phyloP scores from a whole-genome alignment of 1,140 invertebrate species.

The Trachelipus rathkii region DNA sequence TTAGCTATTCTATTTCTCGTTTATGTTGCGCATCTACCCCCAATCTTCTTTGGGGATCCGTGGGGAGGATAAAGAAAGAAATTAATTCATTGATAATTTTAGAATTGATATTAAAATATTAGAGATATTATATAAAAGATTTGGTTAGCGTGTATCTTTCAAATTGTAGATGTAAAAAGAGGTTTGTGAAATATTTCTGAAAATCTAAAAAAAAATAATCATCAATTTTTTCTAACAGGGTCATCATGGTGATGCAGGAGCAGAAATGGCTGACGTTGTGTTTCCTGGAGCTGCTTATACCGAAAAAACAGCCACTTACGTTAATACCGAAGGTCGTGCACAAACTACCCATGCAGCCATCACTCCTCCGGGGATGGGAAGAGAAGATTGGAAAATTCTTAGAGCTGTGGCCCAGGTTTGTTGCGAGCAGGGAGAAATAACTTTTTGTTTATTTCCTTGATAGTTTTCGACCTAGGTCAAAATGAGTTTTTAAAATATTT shows the following conservation, averaged over 20 bases:
- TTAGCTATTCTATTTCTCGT: no score
- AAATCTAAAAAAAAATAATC: background rate
- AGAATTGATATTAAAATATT: no score
- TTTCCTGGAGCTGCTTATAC: constrained; percentile 97
- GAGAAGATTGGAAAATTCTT: constrained; percentile 98
- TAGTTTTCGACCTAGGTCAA: background rate
- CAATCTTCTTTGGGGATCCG: no score
- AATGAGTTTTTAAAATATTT: background rate
- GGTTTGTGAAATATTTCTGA: background rate
- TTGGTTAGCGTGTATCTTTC: no score
- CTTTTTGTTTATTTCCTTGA: background rate
- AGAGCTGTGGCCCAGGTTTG: constrained; percentile 73
- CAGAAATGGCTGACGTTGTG: constrained; percentile 85
- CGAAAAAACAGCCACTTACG: constrained; percentile 93
- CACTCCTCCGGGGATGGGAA: constrained; percentile 86
- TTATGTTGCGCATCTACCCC: no score
- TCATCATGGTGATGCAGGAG: constrained; percentile 93
- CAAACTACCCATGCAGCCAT: constrained; percentile 88
- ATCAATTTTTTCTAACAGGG: constrained; percentile 56
- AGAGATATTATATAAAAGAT: no score
- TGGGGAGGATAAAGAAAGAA: no score
- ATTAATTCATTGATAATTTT: no score
- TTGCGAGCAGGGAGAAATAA: background rate
- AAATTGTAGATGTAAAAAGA: no score
- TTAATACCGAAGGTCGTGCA: constrained; percentile 95